These are phyloP conservation scores for Thripadectes ignobilis DNA, from an alignment of 2,797 vertebrate genomes.

Conservation along the genomic window DNA sequence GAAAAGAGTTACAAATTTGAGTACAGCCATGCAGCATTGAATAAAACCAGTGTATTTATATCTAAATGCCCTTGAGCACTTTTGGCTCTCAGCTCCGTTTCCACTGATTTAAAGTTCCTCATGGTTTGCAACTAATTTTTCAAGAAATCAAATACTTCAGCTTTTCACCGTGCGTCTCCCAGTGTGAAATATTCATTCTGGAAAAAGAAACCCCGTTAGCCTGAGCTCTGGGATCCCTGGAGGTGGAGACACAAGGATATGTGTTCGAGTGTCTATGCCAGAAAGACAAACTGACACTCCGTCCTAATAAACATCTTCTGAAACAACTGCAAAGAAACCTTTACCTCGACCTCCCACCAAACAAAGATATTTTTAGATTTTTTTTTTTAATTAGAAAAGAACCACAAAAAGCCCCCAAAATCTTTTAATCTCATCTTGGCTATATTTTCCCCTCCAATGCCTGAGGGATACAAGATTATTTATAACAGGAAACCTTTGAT, in stretches of 20 bases:
- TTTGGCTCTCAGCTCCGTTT: background rate
- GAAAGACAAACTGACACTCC: background rate
- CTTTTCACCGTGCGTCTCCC: background rate
- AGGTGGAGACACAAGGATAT: background rate
- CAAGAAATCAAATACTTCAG: background rate
- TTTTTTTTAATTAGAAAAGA: background rate
- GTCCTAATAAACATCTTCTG: background rate
- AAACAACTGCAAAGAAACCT: background rate
- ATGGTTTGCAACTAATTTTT: background rate
- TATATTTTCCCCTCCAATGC: slow-evolving; percentile 61
- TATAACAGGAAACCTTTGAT: slow-evolving; percentile 82
- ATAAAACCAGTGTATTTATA: background rate
- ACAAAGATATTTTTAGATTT: slow-evolving; percentile 52
- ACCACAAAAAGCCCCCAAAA: background rate
- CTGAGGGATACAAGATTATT: slow-evolving; percentile 70
- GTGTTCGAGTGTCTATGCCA: background rate
- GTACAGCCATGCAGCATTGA: background rate
- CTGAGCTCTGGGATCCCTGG: background rate
- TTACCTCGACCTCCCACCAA: slow-evolving; percentile 2
- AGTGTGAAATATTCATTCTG: background rate
- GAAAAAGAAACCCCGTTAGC: background rate
- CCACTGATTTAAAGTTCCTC: background rate
- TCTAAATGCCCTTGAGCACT: background rate
- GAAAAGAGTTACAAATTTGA: background rate
- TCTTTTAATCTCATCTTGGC: slow-evolving; percentile 63